phyloP scores from a whole-genome alignment of 2,113 vertebrate species.

The Cavia aperea region DNA sequence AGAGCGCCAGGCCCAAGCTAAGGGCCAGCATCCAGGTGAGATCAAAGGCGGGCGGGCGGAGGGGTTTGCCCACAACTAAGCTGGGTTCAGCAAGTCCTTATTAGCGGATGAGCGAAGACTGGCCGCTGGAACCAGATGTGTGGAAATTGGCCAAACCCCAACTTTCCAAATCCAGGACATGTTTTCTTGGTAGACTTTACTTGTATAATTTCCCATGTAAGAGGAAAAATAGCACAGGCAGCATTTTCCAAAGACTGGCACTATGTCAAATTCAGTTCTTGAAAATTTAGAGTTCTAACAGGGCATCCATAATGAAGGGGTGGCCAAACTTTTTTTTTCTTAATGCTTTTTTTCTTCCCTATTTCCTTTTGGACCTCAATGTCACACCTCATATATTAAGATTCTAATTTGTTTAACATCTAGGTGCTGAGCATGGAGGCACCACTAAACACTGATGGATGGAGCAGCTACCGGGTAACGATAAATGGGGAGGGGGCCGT shows the following conservation, averaged over 20 bases:
- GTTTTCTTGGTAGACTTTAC: constrained; percentile 46
- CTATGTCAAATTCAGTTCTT: constrained; percentile 34
- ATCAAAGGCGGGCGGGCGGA: constrained; percentile 31
- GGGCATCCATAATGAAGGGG: not conserved
- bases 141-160: constrained; percentile 54
- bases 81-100: constrained; percentile 52
- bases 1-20: constrained; percentile 46
- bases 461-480: constrained; percentile 26
- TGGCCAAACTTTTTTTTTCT: not conserved
- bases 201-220: constrained; percentile 45
- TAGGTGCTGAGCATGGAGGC: constrained; percentile 56
- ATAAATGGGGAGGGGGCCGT: not conserved
- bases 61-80: constrained; percentile 25
- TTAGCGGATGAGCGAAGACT: constrained; percentile 57
- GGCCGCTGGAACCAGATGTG: constrained; percentile 49
- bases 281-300: constrained; percentile 33
- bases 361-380: constrained; percentile 39
- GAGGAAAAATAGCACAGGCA: constrained; percentile 32
- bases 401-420: constrained; percentile 67
- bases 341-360: not conserved
- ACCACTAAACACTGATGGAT: constrained; percentile 55
- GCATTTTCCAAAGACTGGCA: not conserved
- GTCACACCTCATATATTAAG: constrained; percentile 65
- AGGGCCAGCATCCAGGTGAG: constrained; percentile 55
- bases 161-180: constrained; percentile 51